Percentiles rank a stretch among this genome's conserved stretches.
These are phyloP conservation scores for Clamator glandarius DNA, from an alignment of 2,797 vertebrate species.

Conservation along the genomic window DNA sequence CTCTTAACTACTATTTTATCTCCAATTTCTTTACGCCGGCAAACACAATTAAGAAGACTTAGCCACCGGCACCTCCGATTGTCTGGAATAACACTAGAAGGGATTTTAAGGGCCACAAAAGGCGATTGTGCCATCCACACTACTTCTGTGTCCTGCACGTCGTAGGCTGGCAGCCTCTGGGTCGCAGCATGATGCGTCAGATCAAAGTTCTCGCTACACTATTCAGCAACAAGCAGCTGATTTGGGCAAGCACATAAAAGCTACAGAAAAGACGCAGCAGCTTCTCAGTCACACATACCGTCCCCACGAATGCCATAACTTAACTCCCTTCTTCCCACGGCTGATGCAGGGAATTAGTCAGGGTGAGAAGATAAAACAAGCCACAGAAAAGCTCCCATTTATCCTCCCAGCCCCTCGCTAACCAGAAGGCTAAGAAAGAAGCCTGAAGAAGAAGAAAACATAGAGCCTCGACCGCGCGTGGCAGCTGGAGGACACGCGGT, in stretches of 20 bases:
- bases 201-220: not conserved
- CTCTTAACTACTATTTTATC: not conserved
- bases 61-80: not conserved
- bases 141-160: not conserved
- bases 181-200: not conserved
- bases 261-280: not conserved
- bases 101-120: not conserved
- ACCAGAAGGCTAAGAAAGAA: not conserved
- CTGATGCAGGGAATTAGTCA: not conserved
- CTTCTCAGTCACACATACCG: not conserved
- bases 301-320: not conserved
- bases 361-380: not conserved
- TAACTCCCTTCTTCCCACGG: not conserved
- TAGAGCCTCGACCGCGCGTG: not conserved
- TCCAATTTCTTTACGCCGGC: not conserved
- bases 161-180: not conserved
- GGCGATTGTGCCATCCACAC: not conserved
- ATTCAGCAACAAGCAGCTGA: not conserved
- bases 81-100: not conserved
- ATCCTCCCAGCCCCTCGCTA: not conserved
- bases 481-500: not conserved
- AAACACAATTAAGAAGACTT: not conserved
- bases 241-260: not conserved
- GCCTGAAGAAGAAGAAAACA: not conserved
- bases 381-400: fast-evolving